phyloP scores from a whole-genome alignment of 2,113 vertebrate species.

The Synodontis membranacea region DNA sequence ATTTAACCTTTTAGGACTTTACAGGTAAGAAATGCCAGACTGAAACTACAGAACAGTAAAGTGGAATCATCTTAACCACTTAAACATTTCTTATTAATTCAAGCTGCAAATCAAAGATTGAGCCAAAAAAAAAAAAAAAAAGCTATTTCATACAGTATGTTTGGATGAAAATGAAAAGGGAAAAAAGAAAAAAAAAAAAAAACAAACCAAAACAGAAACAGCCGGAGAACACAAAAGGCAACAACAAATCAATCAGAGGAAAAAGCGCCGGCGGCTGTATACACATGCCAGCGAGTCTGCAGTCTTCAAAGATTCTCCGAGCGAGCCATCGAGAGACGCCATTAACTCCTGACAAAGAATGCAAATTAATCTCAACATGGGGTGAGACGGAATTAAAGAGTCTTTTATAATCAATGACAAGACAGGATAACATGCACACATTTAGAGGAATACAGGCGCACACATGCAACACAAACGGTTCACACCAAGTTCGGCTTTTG shows the following conservation, averaged over 20 bases:
- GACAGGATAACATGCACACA: constrained; percentile 74
- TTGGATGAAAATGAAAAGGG: constrained; percentile 58
- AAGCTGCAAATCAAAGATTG: constrained; percentile 23
- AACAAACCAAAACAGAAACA: constrained; percentile 63
- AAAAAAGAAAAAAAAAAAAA: not conserved
- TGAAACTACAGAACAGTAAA: not conserved
- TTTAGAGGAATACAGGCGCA: constrained; percentile 18
- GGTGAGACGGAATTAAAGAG: constrained; percentile 98
- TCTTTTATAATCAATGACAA: constrained; percentile 99
- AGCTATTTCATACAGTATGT: constrained; percentile 56
- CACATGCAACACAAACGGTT: not conserved
- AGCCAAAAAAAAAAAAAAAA: no score
- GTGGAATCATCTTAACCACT: not conserved
- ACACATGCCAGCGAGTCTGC: constrained; percentile 97
- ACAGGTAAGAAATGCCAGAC: no score
- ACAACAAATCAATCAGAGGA: constrained; percentile 89
- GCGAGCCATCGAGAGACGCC: constrained; percentile 91
- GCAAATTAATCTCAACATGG: constrained; percentile 99
- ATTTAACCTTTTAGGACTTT: not conserved
- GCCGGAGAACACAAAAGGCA: constrained; percentile 56
- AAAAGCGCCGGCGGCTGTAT: constrained; percentile 95
- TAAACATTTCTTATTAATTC: constrained; percentile 11
- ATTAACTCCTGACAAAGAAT: constrained; percentile 99
- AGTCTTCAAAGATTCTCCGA: constrained; percentile 99
- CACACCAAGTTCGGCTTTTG: not conserved